Conservation (phyloP, 2,797 vertebrate species). For the Myiotriccus ornatus region DNA sequence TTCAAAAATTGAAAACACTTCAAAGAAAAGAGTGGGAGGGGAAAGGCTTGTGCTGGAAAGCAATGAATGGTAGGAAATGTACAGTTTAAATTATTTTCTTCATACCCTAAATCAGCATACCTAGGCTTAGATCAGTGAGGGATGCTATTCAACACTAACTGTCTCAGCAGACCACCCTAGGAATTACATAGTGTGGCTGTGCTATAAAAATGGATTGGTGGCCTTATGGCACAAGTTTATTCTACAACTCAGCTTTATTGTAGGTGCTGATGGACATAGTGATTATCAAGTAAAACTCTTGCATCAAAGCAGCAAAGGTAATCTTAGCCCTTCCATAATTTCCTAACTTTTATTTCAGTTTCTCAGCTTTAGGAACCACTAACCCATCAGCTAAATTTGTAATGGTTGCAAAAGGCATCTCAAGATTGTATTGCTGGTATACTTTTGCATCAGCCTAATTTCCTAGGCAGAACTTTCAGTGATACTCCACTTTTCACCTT, state of each 20-base stretch:
- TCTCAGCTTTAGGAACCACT: not conserved
- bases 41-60: not conserved
- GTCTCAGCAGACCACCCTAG: not conserved
- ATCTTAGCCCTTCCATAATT: not conserved
- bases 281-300: not conserved
- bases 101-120: not conserved
- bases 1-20: not conserved
- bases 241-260: not conserved
- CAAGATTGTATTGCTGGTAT: not conserved
- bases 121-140: not conserved
- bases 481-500: not conserved
- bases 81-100: not conserved
- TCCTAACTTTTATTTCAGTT: not conserved
- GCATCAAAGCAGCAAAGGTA: not conserved
- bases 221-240: not conserved
- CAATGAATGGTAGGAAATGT: not conserved
- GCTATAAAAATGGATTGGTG: not conserved
- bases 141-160: not conserved
- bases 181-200: not conserved
- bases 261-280: not conserved
- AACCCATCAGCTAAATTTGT: not conserved
- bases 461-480: not conserved
- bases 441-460: not conserved
- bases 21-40: fast-evolving
- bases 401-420: not conserved